A percentile compares a stretch with the other conserved stretches of the same genome.
Conservation (phyloP, 2,113 vertebrate genomes). For the Daubentonia madagascariensis region DNA sequence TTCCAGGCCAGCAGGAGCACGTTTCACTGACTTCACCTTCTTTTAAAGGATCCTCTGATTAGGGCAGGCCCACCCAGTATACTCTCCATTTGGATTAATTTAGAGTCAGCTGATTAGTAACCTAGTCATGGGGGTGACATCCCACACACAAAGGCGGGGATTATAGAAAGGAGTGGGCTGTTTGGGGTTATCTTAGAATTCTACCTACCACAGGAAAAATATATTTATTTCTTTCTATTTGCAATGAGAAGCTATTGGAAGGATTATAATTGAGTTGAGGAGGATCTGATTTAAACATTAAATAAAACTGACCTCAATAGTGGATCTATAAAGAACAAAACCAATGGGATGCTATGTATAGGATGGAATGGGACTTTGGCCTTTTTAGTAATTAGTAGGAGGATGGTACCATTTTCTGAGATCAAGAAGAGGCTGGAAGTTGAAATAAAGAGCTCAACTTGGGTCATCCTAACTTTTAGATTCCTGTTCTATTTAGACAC, state of each 20-base stretch:
- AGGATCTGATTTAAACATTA: not conserved
- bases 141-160: not conserved
- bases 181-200: not conserved
- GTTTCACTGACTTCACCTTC: not conserved
- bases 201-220: not conserved
- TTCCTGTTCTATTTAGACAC: not conserved
- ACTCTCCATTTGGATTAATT: not conserved
- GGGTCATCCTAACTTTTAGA: not conserved
- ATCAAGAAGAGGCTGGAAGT: not conserved
- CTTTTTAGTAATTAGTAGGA: not conserved
- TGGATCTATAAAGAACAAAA: not conserved
- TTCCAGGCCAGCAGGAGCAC: not conserved
- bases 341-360: not conserved
- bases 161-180: not conserved
- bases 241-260: not conserved
- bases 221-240: not conserved
- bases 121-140: not conserved
- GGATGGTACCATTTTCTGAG: not conserved
- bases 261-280: not conserved
- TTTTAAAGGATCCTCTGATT: not conserved
- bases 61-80: not conserved
- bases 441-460: not conserved
- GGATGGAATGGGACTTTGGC: not conserved
- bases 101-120: not conserved
- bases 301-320: not conserved